phyloP scores from a whole-genome alignment of 2,888 invertebrate species.

The Leptinotarsa rubiginosa region DNA sequence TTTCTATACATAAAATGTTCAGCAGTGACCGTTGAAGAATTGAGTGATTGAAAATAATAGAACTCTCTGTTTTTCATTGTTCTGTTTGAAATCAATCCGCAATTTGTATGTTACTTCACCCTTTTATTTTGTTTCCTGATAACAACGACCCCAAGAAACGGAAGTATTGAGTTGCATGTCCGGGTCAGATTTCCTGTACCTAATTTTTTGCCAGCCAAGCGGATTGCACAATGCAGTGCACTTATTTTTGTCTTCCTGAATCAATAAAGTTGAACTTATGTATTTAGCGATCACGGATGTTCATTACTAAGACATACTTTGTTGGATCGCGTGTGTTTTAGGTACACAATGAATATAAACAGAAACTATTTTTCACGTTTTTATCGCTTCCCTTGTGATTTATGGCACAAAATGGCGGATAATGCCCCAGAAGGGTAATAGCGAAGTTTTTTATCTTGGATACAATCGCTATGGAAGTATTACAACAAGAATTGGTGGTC shows the following conservation, averaged over 20 bases:
- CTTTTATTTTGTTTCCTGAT: slow-evolving; percentile 16
- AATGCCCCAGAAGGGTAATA: neutral
- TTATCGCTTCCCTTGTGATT: slow-evolving; percentile 8
- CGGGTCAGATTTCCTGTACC: slow-evolving; percentile 29
- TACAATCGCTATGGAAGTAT: neutral
- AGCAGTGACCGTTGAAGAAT: too few relatives aligned
- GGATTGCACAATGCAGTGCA: slow-evolving; percentile 19
- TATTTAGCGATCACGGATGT: neutral
- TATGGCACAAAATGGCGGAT: neutral
- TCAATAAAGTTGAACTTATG: neutral
- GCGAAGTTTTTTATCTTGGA: neutral
- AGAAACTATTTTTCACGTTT: slow-evolving; percentile 1
- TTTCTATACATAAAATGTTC: too few relatives aligned
- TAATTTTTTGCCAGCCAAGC: slow-evolving; percentile 3
- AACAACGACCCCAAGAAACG: slow-evolving; percentile 27
- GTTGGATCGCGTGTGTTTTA: slow-evolving; percentile 1
- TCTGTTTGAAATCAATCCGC: slow-evolving; percentile 3
- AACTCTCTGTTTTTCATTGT: neutral
- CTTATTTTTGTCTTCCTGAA: neutral
- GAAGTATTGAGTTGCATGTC: slow-evolving; percentile 29
- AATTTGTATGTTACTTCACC: neutral
- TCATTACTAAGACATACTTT: slow-evolving; percentile 5
- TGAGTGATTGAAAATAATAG: neutral
- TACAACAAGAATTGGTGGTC: too few relatives aligned
- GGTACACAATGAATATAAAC: slow-evolving; percentile 1